phyloP scores from a whole-genome alignment of 2,888 invertebrate species.

The Gymnocheta viridis region DNA sequence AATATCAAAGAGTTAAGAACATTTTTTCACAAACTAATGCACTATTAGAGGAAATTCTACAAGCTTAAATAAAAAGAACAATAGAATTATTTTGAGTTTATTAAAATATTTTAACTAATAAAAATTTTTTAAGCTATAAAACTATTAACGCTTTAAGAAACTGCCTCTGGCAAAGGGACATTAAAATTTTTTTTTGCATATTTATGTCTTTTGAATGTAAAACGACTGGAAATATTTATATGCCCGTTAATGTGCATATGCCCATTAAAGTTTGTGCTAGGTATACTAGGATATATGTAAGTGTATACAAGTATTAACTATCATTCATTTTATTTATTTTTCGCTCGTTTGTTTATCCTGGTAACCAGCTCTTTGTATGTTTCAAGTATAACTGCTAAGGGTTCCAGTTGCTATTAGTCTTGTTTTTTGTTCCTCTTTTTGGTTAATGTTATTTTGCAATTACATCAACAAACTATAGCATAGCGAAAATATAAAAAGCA shows the following conservation, averaged over 20 bases:
- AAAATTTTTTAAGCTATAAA: constrained; percentile 12
- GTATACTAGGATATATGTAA: not conserved
- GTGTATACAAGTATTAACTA: constrained; percentile 32
- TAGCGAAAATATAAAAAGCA: constrained; percentile 12
- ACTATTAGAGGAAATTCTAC: too few relatives aligned
- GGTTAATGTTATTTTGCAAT: constrained; percentile 62
- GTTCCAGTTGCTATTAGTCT: constrained; percentile 16
- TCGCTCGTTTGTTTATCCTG: constrained; percentile 43
- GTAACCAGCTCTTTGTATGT: constrained; percentile 22
- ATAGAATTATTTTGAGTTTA: too few relatives aligned
- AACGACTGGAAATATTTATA: constrained; percentile 40
- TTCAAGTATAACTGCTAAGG: not conserved
- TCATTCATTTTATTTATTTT: constrained; percentile 20
- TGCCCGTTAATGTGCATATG: not conserved
- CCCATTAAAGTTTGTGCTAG: not conserved
- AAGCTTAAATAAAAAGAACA: too few relatives aligned
- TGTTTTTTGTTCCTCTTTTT: not conserved
- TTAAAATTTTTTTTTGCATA: constrained; percentile 33
- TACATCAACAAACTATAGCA: constrained; percentile 63
- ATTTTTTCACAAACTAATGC: too few relatives aligned
- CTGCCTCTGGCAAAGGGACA: not conserved
- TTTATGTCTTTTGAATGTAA: constrained; percentile 32
- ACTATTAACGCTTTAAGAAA: constrained; percentile 14
- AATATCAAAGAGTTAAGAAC: too few relatives aligned
- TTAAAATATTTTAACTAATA: too few relatives aligned